Base-by-base conservation (phyloP, 1,140 invertebrate species). In the Bombus ignitus region DNA sequence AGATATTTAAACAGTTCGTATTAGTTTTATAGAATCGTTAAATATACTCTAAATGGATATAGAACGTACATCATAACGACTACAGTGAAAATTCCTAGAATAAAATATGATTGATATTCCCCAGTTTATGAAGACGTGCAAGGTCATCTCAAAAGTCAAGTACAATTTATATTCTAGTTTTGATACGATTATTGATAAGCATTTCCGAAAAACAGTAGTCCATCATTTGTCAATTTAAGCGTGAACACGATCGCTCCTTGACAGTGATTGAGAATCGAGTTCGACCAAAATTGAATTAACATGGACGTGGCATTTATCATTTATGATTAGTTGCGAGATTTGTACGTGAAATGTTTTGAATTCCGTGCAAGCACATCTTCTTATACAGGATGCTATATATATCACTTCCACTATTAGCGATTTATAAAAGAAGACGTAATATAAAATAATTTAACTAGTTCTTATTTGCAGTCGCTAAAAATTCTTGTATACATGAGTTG, bases 111-210 rank as follows among this genome's bases (percentile, higher is more conserved):
- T 28, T n/a, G 42, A 42, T 44, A 22, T 22, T 2, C 22, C n/a
- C 5, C 0, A 6, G 25, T 44, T 25, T 12, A 8, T 15, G 15
- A 32, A 32, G n/a, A 47, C 25, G 3, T 1, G 42, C 42, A 74
- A 32, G 25, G 8, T 32, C 72, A 10, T 74, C 15, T 44, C 15
- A n/a, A 74, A 44, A 74, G 44, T 74, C 72, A 32, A 72, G 18
- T 12, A 35, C 18, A 71, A 71, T 71, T 71, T 71, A 73, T 73
- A 42, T 73, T 25, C 37, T 15, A 66, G n/a, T 6, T 13, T 74
- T 32, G 15, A 32, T 74, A 32, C 15, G 72, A 74, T 74, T n/a
- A 74, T 73, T 73, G 37, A 74, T 44, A 74, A 74, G 32, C 4
- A 74, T 18, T 22, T 47, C 8, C 42, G n/a, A 74, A 18, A 74